A percentile compares a stretch with the other conserved stretches of the same genome.
Evolutionary conservation across 2,888 invertebrate genomes (phyloP).

Genomic region (Ernsta delagoae): DNA sequence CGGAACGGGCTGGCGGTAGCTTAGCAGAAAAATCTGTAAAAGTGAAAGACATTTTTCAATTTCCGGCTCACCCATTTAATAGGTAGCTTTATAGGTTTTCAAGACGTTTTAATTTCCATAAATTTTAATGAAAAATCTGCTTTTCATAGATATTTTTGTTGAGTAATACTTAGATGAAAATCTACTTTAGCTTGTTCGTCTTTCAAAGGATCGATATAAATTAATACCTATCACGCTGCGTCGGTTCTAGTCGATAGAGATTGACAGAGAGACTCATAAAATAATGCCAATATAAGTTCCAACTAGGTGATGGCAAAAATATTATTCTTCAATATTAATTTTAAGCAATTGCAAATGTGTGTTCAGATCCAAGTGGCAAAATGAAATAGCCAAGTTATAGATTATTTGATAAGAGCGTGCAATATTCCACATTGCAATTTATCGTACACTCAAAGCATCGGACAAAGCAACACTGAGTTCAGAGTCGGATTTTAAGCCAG

Average conservation of each 20-base stretch:
- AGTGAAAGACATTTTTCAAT: constrained; percentile 24
- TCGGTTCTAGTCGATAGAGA: not conserved
- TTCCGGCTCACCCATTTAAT: constrained; percentile 19
- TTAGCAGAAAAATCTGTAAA: constrained; percentile 14
- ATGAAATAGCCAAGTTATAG: no score
- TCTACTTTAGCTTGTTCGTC: not conserved
- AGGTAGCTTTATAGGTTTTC: not conserved
- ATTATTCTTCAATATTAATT: no score
- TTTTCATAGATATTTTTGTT: not conserved
- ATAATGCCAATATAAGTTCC: no score
- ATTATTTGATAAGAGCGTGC: not conserved
- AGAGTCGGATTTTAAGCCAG: constrained; percentile 11
- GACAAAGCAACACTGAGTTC: constrained; percentile 5
- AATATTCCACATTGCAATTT: not conserved
- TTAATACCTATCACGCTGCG: not conserved
- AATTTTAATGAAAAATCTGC: constrained; percentile 20
- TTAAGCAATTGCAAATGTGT: no score
- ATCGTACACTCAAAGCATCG: not conserved
- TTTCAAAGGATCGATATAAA: not conserved
- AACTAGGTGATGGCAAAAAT: no score
- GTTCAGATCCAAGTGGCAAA: no score
- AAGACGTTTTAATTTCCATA: constrained; percentile 11
- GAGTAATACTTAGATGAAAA: not conserved
- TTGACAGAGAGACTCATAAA: not conserved
- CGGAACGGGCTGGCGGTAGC: constrained; percentile 23